These are phyloP conservation scores for Drosophila stalkeri DNA, from an alignment of 2,888 invertebrate species.

Conservation along the genomic window DNA sequence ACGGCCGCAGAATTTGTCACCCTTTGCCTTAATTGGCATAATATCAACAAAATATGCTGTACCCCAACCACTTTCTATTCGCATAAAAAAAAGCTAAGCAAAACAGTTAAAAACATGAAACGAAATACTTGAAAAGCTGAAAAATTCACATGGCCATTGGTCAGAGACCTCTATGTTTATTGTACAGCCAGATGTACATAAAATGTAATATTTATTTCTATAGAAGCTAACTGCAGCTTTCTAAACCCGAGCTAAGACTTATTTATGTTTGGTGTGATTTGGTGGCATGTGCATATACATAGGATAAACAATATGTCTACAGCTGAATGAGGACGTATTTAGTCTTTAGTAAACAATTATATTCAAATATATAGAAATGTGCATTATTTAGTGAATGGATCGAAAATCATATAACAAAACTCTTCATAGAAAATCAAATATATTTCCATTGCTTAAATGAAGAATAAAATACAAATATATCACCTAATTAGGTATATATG, in stretches of 20 bases:
- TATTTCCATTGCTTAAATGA: not conserved
- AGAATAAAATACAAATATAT: not conserved
- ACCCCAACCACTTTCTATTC: constrained; percentile 49
- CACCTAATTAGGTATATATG: too few relatives aligned
- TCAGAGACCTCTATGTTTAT: constrained; percentile 2
- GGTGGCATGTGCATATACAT: not conserved
- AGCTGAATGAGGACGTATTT: not conserved
- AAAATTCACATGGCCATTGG: constrained; percentile 2
- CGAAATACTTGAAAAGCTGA: constrained; percentile 5
- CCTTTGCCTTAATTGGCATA: constrained; percentile 56
- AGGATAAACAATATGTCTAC: not conserved
- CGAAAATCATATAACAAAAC: not conserved
- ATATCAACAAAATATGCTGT: constrained; percentile 51
- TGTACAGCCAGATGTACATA: constrained; percentile 9
- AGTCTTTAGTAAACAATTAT: not conserved
- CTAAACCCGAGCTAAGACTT: not conserved
- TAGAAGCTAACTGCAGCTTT: constrained; percentile 12
- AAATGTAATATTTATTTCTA: constrained; percentile 14
- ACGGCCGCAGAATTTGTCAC: constrained; percentile 57
- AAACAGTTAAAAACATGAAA: constrained; percentile 15
- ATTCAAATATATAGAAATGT: not conserved
- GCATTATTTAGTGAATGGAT: too few relatives aligned
- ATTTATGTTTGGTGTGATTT: not conserved
- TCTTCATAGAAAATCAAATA: not conserved
- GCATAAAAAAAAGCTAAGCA: constrained; percentile 27